phyloP scores from a whole-genome alignment of 2,113 vertebrate species.

The Grallaria varia region DNA sequence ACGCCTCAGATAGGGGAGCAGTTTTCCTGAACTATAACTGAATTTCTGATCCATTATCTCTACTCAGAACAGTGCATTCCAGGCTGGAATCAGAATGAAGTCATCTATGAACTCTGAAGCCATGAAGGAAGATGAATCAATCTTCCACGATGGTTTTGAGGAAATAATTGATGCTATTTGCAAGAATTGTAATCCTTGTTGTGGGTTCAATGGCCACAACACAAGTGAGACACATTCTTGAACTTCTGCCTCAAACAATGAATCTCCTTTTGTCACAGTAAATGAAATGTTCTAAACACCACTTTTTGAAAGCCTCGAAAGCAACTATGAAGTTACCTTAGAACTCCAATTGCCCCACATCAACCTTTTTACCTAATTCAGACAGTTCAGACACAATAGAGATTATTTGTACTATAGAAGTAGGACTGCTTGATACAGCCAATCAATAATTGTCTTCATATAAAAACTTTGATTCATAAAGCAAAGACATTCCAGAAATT shows the following conservation, averaged over 20 bases:
- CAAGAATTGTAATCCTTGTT: not conserved
- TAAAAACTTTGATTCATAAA: not conserved
- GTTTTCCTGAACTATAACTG: not conserved
- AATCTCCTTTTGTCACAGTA: not conserved
- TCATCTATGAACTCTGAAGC: not conserved
- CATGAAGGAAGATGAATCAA: not conserved
- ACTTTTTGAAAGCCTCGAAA: not conserved
- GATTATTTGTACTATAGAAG: not conserved
- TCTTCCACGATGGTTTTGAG: not conserved
- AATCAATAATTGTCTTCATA: not conserved
- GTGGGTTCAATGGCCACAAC: not conserved
- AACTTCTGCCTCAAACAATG: not conserved
- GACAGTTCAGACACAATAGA: not conserved
- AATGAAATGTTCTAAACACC: not conserved
- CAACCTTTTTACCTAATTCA: not conserved
- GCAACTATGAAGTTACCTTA: not conserved
- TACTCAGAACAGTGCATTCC: not conserved
- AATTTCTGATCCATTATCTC: not conserved
- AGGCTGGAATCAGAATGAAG: not conserved
- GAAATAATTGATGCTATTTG: not conserved
- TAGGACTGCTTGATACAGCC: not conserved
- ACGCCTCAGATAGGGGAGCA: not conserved
- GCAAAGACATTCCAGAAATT: not conserved
- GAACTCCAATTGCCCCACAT: rapidly evolving
- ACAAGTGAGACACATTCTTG: not conserved